A percentile compares a stretch with the other conserved stretches of the same genome.
These are phyloP conservation scores for Rhinopomastus cyanomelas DNA, from an alignment of 2,113 vertebrate species.

Conservation along the genomic window DNA sequence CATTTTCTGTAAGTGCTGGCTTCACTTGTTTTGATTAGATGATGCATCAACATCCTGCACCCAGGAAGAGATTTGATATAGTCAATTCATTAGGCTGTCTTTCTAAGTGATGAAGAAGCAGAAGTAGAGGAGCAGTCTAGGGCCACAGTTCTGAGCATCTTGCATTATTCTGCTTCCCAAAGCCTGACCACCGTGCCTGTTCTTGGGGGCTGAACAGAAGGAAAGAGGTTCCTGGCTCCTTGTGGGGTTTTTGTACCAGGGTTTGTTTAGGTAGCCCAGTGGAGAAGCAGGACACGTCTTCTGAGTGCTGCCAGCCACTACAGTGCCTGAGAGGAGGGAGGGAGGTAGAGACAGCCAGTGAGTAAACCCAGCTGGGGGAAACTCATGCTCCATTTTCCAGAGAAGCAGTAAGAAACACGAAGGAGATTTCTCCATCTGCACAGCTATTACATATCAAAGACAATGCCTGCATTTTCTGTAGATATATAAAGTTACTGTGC, in stretches of 20 bases:
- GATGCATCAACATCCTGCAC: conserved; percentile 51
- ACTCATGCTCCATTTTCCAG: conserved; percentile 53
- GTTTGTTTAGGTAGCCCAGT: conserved; percentile 26
- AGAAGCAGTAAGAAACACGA: conserved; percentile 27
- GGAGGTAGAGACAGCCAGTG: background rate
- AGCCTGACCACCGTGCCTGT: conserved; percentile 12
- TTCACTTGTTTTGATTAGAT: conserved; percentile 50
- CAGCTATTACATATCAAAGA: conserved; percentile 54
- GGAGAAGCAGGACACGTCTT: conserved; percentile 20
- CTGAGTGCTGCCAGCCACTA: background rate
- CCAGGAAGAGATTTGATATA: conserved; percentile 44
- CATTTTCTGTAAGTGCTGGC: conserved; percentile 38
- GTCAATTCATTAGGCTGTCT: conserved; percentile 58
- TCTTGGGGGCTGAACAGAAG: background rate
- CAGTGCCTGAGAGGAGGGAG: background rate
- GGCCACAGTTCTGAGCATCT: background rate
- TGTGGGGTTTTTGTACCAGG: conserved; percentile 17
- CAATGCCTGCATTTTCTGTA: conserved; percentile 53
- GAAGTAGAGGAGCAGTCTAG: background rate
- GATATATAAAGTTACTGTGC: background rate
- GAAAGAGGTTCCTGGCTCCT: background rate
- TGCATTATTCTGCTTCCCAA: background rate
- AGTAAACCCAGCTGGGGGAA: background rate
- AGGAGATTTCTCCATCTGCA: conserved; percentile 63
- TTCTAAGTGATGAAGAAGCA: conserved; percentile 47